Evolutionary conservation across 2,888 invertebrate genomes (phyloP).

Genomic region (Rutpela maculata): DNA sequence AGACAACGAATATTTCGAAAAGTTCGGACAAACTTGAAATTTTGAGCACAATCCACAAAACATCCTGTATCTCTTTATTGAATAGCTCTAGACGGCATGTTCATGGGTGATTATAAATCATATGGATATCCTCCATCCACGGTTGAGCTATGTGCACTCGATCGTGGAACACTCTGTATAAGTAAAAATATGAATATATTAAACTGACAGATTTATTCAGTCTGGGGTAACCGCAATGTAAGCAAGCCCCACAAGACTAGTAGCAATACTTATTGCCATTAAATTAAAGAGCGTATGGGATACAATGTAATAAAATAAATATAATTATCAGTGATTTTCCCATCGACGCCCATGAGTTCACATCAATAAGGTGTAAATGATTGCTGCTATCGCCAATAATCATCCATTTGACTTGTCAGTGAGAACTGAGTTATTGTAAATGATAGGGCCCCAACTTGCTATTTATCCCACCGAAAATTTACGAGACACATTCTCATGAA

Average conservation of each 20-base stretch:
- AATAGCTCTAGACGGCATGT: too few species aligned
- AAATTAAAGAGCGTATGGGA: neutral
- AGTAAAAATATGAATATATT: neutral
- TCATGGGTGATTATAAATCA: too few species aligned
- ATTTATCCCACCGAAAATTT: conserved; percentile 49
- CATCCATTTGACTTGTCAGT: conserved; percentile 37
- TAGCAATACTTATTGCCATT: neutral
- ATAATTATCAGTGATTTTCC: neutral
- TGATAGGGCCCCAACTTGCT: conserved; percentile 40
- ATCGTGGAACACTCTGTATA: too few species aligned
- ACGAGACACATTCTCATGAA: conserved; percentile 46
- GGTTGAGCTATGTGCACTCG: too few species aligned
- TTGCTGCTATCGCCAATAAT: conserved; percentile 45
- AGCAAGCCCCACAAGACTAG: neutral
- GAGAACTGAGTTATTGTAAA: conserved; percentile 45
- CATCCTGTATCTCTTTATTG: too few species aligned
- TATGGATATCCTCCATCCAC: too few species aligned
- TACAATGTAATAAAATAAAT: neutral
- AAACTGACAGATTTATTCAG: too few species aligned
- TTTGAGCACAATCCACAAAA: too few species aligned
- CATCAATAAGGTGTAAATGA: conserved; percentile 44
- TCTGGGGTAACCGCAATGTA: neutral
- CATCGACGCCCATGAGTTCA: conserved; percentile 11
- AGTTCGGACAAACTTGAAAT: too few species aligned
- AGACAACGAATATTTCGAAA: too few species aligned